Evolutionary conservation across 2,888 invertebrate species (phyloP).

Genomic region (Tricholauxania praeusta): DNA sequence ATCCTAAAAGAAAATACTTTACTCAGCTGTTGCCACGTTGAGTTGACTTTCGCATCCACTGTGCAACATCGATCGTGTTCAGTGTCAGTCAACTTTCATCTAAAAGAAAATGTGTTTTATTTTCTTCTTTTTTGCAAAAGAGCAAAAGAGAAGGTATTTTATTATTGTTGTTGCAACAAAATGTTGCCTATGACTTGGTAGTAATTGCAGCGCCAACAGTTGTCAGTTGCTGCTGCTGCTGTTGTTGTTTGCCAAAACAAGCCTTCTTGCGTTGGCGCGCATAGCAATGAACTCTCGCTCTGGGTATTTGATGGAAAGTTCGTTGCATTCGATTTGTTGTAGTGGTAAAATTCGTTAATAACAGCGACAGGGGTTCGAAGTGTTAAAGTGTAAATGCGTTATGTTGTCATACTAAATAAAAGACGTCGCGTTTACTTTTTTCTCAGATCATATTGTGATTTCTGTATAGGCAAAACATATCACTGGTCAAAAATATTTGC

Average conservation of each 20-base stretch:
- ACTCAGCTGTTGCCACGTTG: too few species aligned
- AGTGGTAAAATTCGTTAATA: background rate
- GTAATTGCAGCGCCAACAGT: slow-evolving; percentile 15
- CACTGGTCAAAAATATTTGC: too few species aligned
- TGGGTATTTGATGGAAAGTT: slow-evolving; percentile 17
- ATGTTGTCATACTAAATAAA: too few species aligned
- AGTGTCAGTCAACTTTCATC: slow-evolving; percentile 23
- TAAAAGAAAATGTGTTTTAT: background rate
- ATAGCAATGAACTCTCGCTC: slow-evolving; percentile 14
- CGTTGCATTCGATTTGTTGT: slow-evolving; percentile 18
- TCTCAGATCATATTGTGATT: too few species aligned
- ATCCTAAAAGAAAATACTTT: too few species aligned
- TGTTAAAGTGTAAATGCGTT: too few species aligned
- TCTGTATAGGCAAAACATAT: too few species aligned
- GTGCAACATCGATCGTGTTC: too few species aligned
- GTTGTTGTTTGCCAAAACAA: background rate
- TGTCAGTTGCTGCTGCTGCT: background rate
- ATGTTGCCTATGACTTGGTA: slow-evolving; percentile 21
- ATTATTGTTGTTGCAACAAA: slow-evolving; percentile 11
- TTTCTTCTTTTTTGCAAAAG: background rate
- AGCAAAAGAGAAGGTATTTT: background rate
- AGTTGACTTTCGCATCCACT: too few species aligned
- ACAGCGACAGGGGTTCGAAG: too few species aligned
- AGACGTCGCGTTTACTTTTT: too few species aligned
- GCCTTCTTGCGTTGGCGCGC: slow-evolving; percentile 13